These are phyloP conservation scores for Baronia brevicornis DNA, from an alignment of 2,888 invertebrate species.

Conservation along the genomic window DNA sequence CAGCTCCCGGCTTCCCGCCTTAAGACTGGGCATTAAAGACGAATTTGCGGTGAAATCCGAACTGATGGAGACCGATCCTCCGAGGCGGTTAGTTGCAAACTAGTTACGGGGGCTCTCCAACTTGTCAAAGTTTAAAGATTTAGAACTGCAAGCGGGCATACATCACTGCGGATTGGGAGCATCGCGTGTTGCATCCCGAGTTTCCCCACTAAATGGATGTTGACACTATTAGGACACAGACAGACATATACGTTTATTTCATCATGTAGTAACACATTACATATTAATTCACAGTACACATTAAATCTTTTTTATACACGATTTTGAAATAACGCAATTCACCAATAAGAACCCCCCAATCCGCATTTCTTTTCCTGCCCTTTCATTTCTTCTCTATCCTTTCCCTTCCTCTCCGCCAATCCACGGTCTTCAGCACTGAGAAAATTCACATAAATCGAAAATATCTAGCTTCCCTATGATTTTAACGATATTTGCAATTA, in stretches of 20 bases:
- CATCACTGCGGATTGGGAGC: conserved; percentile 17
- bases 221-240: conserved; percentile 13
- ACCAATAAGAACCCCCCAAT: no score
- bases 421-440: no score
- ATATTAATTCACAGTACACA: no score
- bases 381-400: no score
- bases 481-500: no score
- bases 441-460: no score
- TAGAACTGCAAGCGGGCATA: conserved; percentile 24
- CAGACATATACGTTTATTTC: conserved; percentile 9
- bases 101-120: conserved; percentile 30
- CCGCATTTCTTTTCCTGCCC: no score
- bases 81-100: conserved; percentile 21
- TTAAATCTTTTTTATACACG: no score
- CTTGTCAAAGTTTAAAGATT: conserved; percentile 35
- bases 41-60: not conserved
- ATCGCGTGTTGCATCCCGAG: conserved; percentile 13
- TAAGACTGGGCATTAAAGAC: not conserved
- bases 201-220: no score
- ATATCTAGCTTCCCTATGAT: no score
- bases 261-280: conserved; percentile 6
- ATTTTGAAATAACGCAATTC: no score
- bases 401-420: no score
- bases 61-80: conserved; percentile 14
- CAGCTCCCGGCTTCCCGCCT: conserved; percentile 6